A percentile compares a stretch with the other conserved stretches of the same genome.
phyloP scores from a whole-genome alignment of 2,888 invertebrate genomes.

The Invenusta paracnida region DNA sequence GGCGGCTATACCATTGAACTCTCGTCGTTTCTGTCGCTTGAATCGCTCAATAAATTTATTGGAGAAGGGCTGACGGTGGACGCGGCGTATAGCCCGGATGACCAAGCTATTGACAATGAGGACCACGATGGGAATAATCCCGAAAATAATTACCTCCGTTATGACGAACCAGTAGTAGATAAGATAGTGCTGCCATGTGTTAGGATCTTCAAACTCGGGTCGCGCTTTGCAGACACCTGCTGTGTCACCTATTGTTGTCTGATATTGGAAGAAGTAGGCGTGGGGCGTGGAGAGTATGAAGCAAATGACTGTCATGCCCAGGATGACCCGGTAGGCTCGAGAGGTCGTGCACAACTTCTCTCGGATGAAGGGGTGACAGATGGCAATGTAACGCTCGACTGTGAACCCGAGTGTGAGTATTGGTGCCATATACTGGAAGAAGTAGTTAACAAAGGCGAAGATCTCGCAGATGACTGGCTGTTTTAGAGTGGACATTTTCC shows the following conservation, averaged over 20 bases:
- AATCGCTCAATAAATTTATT: too few species aligned
- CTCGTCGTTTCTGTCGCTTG: constrained; percentile 42
- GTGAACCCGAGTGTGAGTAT: constrained; percentile 58
- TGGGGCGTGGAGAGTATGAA: constrained; percentile 48
- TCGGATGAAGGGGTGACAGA: constrained; percentile 56
- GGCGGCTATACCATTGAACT: too few species aligned
- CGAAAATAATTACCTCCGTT: constrained; percentile 56
- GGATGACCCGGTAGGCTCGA: constrained; percentile 53
- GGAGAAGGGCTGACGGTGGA: constrained; percentile 33
- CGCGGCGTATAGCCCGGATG: constrained; percentile 51
- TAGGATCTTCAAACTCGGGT: constrained; percentile 46
- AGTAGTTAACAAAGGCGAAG: constrained; percentile 52
- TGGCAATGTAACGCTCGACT: constrained; percentile 57
- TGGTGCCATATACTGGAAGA: constrained; percentile 56
- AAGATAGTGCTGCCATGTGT: constrained; percentile 50
- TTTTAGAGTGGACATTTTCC: constrained; percentile 47
- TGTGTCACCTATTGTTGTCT: neutral
- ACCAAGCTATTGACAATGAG: constrained; percentile 56
- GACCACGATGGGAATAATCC: constrained; percentile 55
- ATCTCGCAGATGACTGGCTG: constrained; percentile 45
- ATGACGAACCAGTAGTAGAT: constrained; percentile 54
- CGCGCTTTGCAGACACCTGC: neutral
- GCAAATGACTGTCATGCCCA: neutral
- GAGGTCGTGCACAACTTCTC: constrained; percentile 55
- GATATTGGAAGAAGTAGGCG: constrained; percentile 47